Evolutionary conservation across 2,888 invertebrate genomes (phyloP), one percentile per base, ranked within the genome.

Genomic region (Drosophila ustulata): DNA sequence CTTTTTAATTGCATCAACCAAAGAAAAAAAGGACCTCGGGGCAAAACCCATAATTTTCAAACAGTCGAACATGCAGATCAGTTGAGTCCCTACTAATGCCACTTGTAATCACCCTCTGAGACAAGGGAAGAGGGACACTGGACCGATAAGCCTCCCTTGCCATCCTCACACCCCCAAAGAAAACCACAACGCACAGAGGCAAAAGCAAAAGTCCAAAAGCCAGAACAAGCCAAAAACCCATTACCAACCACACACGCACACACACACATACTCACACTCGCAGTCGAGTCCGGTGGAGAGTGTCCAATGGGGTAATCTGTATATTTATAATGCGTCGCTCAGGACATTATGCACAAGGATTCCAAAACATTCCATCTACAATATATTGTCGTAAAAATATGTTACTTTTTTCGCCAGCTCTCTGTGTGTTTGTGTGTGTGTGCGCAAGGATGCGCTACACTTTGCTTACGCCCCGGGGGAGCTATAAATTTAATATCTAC

Each of bases 401-500:
- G 87, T 88, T 82, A n/a, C 64, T 57, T 64, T 56, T 37, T 46
- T 30, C 18, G 26, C 26, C 46, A 46, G 26, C 47, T 58, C 52
- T 66, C 51, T 50, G 13, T 46, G 28, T 53, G 18, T 50, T 30
- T 64, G 26, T 46, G 46, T 50, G 32, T 56, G 68, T 70, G 71
- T 56, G 37, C 71, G 65, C 65, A 65, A 71, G 80, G 76, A 74
- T 77, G 66, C 70, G 45, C 37, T 65, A 81, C 84, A 83, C 78
- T 84, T 89, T 89, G 88, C 74, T 85, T 83, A 82, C 84, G 87
- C 92, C 90, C 91, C 77, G 74, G 68, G 92, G 91, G 92, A 91
- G 89, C 92, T 90, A 92, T 92, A 92, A 92, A 92, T 92, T 91
- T 90, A 88, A 90, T 90, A 89, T 89, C 89, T 90, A 89, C 89